These are phyloP conservation scores for Sardina pilchardus DNA, from an alignment of 2,113 vertebrate genomes.

Conservation along the genomic window DNA sequence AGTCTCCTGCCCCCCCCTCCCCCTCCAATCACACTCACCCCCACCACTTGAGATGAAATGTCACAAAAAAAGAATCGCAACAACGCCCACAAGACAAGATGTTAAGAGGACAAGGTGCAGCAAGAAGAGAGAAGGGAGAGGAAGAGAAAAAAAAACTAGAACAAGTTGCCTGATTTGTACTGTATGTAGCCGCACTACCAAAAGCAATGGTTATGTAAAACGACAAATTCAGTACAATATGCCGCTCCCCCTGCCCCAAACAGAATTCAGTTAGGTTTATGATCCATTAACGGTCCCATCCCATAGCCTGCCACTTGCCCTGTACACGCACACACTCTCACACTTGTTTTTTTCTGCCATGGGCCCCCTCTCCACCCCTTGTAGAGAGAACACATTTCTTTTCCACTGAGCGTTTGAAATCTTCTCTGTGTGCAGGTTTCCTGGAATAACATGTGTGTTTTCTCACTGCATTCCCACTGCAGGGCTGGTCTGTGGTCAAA, in stretches of 20 bases:
- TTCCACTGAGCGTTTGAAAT: slow-evolving; percentile 88
- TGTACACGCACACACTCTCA: not conserved
- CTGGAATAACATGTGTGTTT: slow-evolving; percentile 78
- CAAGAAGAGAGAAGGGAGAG: slow-evolving; percentile 38
- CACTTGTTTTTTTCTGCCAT: slow-evolving; percentile 6
- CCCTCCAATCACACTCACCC: slow-evolving; percentile 46
- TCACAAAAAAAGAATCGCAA: slow-evolving; percentile 62
- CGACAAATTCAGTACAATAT: slow-evolving; percentile 42
- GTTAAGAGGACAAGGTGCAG: slow-evolving; percentile 44
- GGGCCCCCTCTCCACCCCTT: slow-evolving; percentile 80
- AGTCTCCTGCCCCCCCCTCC: slow-evolving; percentile 65
- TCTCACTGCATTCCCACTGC: slow-evolving; percentile 91
- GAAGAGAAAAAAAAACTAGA: slow-evolving; percentile 71
- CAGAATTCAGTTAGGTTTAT: slow-evolving; percentile 50
- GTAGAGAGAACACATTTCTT: slow-evolving; percentile 85
- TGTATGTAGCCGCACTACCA: slow-evolving; percentile 98
- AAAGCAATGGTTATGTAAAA: slow-evolving; percentile 64
- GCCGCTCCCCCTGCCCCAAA: slow-evolving; percentile 43
- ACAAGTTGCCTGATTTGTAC: slow-evolving; percentile 92
- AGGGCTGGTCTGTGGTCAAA: slow-evolving; percentile 84
- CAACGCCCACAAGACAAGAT: slow-evolving; percentile 75
- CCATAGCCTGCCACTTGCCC: slow-evolving; percentile 20
- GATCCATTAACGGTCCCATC: slow-evolving; percentile 47
- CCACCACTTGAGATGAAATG: slow-evolving; percentile 5
- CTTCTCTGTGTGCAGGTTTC: slow-evolving; percentile 81